Evolutionary conservation across 2,888 invertebrate species (phyloP).

Genomic region (Anagyrus pseudococci): DNA sequence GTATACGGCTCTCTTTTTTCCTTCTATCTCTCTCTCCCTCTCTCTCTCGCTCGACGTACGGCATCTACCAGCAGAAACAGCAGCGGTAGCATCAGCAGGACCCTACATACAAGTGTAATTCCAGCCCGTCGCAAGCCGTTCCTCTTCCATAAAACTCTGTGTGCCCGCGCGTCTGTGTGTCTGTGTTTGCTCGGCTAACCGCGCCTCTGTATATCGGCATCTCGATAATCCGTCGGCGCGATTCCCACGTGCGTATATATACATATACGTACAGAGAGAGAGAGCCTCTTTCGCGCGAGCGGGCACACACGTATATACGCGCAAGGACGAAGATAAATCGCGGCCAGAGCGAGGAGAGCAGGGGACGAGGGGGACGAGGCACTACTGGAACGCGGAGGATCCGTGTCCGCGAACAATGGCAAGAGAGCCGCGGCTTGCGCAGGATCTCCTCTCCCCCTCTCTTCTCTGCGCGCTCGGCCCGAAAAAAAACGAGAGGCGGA

Average conservation of each 20-base stretch:
- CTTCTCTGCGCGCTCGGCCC: slow-evolving; percentile 2
- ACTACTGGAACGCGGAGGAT: slow-evolving; percentile 47
- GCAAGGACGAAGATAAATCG: slow-evolving; percentile 40
- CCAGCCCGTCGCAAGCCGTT: slow-evolving; percentile 7
- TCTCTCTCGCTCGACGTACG: no score
- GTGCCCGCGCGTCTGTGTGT: background rate
- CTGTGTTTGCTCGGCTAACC: background rate
- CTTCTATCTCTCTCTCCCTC: no score
- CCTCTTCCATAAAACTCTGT: background rate
- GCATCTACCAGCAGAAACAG: no score
- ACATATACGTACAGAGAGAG: background rate
- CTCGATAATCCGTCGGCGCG: slow-evolving; percentile 37
- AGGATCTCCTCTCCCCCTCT: background rate
- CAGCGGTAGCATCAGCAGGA: background rate
- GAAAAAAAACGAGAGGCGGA: slow-evolving; percentile 3
- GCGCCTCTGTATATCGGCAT: slow-evolving; percentile 21
- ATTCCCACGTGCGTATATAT: slow-evolving; percentile 33
- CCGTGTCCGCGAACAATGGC: slow-evolving; percentile 41
- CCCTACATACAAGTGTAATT: slow-evolving; percentile 32
- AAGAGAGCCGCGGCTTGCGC: slow-evolving; percentile 1
- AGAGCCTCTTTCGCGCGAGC: background rate
- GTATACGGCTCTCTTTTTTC: no score
- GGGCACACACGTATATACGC: background rate
- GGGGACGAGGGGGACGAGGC: slow-evolving; percentile 32
- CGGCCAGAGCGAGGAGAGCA: slow-evolving; percentile 15